These are phyloP conservation scores for Punctoribates punctum DNA, from an alignment of 2,888 invertebrate species.

Conservation along the genomic window DNA sequence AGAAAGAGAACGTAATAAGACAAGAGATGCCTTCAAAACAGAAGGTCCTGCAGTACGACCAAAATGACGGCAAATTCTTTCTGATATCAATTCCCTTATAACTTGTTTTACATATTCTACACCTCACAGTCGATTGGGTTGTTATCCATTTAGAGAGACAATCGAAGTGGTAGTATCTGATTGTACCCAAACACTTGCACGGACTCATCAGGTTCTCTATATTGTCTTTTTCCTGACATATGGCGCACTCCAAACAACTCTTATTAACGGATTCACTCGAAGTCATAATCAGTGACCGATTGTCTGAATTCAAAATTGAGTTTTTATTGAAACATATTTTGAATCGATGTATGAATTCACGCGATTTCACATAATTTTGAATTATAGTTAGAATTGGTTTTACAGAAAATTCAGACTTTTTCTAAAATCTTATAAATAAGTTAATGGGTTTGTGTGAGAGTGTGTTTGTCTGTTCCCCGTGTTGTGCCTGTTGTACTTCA, in stretches of 20 bases:
- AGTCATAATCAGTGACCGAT: neutral
- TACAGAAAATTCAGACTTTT: no score
- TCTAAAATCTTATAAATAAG: no score
- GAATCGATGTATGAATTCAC: no score
- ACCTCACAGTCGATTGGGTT: neutral
- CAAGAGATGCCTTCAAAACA: neutral
- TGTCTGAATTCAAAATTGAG: no score
- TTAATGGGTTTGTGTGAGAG: no score
- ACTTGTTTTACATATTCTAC: neutral
- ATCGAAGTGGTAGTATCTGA: neutral
- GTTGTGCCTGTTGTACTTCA: no score
- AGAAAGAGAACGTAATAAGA: neutral
- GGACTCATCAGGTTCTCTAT: neutral
- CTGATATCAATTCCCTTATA: neutral
- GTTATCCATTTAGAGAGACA: neutral
- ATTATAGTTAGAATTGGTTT: no score
- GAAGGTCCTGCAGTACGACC: neutral
- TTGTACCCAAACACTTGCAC: neutral
- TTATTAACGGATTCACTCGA: neutral
- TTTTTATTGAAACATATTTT: no score
- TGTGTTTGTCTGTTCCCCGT: no score
- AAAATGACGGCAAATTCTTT: neutral
- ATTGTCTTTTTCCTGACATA: neutral
- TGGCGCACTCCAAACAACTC: neutral
- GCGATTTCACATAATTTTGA: no score